phyloP scores from a whole-genome alignment of 2,888 invertebrate species.

The Troides aeacus region DNA sequence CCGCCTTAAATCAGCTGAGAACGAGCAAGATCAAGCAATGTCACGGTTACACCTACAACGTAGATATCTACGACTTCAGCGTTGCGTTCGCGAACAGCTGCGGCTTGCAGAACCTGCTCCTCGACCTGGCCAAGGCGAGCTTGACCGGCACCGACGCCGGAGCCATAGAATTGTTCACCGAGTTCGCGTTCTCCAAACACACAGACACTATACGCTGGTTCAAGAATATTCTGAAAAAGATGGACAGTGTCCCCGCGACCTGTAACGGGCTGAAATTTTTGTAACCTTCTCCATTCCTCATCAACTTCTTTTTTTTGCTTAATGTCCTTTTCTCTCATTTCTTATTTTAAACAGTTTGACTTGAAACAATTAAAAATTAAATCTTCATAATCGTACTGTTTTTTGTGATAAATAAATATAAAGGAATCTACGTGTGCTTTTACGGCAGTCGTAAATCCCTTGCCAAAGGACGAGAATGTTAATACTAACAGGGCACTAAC shows the following conservation, averaged over 20 bases:
- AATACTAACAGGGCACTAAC: too few relatives aligned
- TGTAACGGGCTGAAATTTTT: constrained; percentile 3
- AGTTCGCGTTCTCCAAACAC: not conserved
- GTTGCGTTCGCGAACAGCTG: constrained; percentile 8
- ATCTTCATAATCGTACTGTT: too few relatives aligned
- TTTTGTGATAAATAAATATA: too few relatives aligned
- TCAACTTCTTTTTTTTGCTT: too few relatives aligned
- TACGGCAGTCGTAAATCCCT: too few relatives aligned
- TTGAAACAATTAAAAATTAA: too few relatives aligned
- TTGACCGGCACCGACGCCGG: not conserved
- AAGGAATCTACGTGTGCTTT: too few relatives aligned
- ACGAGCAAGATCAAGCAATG: not conserved
- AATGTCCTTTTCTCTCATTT: too few relatives aligned
- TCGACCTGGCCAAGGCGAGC: not conserved
- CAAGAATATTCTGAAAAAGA: not conserved
- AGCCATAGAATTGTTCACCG: constrained; percentile 14
- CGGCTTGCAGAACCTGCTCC: constrained; percentile 13
- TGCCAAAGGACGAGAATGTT: too few relatives aligned
- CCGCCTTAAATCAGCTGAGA: not conserved
- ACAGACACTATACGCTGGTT: constrained; percentile 8
- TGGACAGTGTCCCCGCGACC: not conserved
- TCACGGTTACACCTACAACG: constrained; percentile 4
- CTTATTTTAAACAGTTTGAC: too few relatives aligned
- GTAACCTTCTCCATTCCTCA: not conserved
- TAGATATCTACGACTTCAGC: constrained; percentile 1